Percentiles rank a stretch among this genome's conserved stretches.
These are phyloP conservation scores for Choristoneura rosaceana DNA, from an alignment of 2,888 invertebrate species.

Conservation along the genomic window DNA sequence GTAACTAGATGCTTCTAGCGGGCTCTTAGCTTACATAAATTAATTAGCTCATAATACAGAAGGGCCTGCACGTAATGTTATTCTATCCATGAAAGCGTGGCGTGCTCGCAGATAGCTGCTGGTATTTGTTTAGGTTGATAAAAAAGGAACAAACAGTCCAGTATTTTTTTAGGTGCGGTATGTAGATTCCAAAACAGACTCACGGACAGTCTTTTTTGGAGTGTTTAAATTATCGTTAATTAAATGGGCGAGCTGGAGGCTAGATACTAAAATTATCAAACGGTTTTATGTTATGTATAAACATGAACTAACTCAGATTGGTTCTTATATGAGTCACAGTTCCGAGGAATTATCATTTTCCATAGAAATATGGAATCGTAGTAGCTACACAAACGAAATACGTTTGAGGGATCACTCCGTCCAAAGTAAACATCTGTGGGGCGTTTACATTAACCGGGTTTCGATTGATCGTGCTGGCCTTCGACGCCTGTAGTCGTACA, in stretches of 20 bases:
- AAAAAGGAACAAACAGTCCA: slow-evolving; percentile 26
- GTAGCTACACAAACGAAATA: slow-evolving; percentile 21
- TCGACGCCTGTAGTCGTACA: background rate
- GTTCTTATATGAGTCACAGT: background rate
- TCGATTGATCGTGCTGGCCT: slow-evolving; percentile 29
- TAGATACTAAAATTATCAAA: background rate
- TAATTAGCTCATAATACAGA: slow-evolving; percentile 47
- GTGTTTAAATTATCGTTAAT: slow-evolving; percentile 24
- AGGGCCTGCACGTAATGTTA: slow-evolving; percentile 42
- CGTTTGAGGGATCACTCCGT: slow-evolving; percentile 24
- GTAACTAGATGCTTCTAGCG: slow-evolving; percentile 33
- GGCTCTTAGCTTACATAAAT: slow-evolving; percentile 47
- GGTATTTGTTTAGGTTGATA: slow-evolving; percentile 47
- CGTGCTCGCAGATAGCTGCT: slow-evolving; percentile 31
- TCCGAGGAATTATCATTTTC: slow-evolving; percentile 3
- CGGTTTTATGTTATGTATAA: background rate
- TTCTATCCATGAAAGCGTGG: slow-evolving; percentile 43
- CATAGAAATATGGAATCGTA: background rate
- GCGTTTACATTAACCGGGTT: slow-evolving; percentile 33
- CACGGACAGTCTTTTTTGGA: slow-evolving; percentile 21
- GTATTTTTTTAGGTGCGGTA: slow-evolving; percentile 41
- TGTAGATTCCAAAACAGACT: slow-evolving; percentile 29
- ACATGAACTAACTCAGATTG: background rate
- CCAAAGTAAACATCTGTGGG: slow-evolving; percentile 33
- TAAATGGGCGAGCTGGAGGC: background rate